Base-by-base conservation (phyloP, 2,113 vertebrate species). In the Pelecanus crispus region DNA sequence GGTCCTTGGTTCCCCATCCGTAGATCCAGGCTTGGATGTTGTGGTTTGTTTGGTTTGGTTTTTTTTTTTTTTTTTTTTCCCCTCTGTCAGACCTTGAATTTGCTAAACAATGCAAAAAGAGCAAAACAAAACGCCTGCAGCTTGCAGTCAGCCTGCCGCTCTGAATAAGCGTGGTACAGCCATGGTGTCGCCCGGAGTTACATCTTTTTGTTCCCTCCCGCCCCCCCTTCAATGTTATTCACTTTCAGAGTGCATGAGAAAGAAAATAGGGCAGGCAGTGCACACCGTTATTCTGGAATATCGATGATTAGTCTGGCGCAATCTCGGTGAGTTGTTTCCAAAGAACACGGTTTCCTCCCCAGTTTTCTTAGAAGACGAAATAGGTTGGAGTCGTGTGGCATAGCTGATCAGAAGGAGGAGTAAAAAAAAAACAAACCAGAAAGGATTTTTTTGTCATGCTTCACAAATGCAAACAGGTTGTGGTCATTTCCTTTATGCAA, bases 401-500 rank as follows among this genome's bases (percentile, higher is more conserved):
- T 6, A 32, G 87, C 94, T 89, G 94, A 95, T 86, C 72, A 78
- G 94, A 53, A 92, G 88, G 94, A 93, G 72, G 63, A 94, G 85
- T 47, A 36, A 77, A 36, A 19, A 31, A 34, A 32, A 22, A 31
- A n/a, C n/a, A n/a, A n/a, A n/a, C n/a, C n/a, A n/a, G 25, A 31
- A 81, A 66, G 40, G 74, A 61, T 58, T 94, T 58, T 73, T 86
- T 86, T 80, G 82, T 94, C 68, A 14, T 81, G 58, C 92, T 96
- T 98, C 73, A 82, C 85, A 93, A 96, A 77, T 7, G 38, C 92
- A 93, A 96, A 88, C 32, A 94, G 89, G 96, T 95, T 90, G 79
- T 94, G 92, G 92, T 97, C 93, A 74, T 92, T 97, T 94, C 96
- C 93, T 95, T 79, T 86, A 71, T 94, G 81, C 81, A 75, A 95